A percentile compares a stretch with the other conserved stretches of the same genome.
Evolutionary conservation across 2,113 vertebrate genomes (phyloP).

Genomic region (Eublepharis macularius): DNA sequence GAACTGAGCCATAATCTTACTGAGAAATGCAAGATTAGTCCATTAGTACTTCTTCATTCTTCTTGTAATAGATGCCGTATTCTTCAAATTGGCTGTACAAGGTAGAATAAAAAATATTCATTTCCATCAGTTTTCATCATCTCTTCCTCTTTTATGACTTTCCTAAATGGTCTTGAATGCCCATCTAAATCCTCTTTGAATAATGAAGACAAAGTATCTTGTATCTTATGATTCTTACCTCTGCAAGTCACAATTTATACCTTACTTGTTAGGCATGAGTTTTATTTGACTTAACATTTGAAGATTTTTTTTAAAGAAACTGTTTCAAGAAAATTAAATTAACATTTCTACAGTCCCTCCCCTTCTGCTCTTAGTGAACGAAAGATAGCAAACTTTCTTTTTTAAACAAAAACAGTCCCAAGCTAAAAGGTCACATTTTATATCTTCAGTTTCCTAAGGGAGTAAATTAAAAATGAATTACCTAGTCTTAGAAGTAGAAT

Average conservation of each 20-base stretch:
- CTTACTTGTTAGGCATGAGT: neutral
- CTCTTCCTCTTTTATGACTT: neutral
- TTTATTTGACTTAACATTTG: neutral
- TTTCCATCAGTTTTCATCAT: neutral
- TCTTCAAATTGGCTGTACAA: neutral
- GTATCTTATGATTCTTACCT: conserved; percentile 1
- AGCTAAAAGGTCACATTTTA: neutral
- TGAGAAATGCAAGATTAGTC: too few species aligned
- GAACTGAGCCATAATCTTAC: too few species aligned
- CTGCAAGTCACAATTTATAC: neutral
- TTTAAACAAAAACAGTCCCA: neutral
- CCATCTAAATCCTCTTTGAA: neutral
- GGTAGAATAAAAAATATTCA: neutral
- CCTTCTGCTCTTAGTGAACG: neutral
- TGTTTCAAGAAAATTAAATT: conserved; percentile 10
- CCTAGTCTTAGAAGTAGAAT: neutral
- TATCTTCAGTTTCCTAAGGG: neutral
- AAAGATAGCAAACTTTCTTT: neutral
- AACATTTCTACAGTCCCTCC: neutral
- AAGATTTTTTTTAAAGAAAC: neutral
- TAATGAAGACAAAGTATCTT: neutral
- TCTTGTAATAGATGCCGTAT: neutral
- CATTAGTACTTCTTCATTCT: too few species aligned
- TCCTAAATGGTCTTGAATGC: neutral
- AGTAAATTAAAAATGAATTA: conserved; percentile 24